Percentiles rank a stretch among this genome's conserved stretches.
Evolutionary conservation across 2,797 vertebrate species (phyloP).

Genomic region (Chelon auratus): DNA sequence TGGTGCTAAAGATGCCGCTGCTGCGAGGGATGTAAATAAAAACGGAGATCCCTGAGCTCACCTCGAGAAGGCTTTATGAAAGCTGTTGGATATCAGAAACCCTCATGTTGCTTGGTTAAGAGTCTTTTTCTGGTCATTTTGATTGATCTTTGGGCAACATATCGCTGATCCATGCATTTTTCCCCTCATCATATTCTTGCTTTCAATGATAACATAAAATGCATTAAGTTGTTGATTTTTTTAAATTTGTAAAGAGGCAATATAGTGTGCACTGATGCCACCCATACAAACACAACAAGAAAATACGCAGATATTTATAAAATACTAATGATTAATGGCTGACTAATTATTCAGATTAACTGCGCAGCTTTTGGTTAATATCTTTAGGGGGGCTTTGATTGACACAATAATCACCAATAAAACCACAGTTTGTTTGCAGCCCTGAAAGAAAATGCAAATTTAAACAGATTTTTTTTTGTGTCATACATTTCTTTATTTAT

Average conservation of each 20-base stretch:
- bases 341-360: too few species aligned
- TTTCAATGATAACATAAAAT: not conserved
- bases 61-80: conserved; percentile 33
- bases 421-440: too few species aligned
- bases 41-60: conserved; percentile 34
- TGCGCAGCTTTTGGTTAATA: too few species aligned
- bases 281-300: too few species aligned
- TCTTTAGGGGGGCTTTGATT: too few species aligned
- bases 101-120: not conserved
- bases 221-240: not conserved
- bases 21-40: conserved; percentile 44
- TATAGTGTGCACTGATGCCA: not conserved
- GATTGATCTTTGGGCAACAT: not conserved
- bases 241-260: not conserved
- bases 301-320: too few species aligned
- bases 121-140: not conserved
- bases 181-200: not conserved
- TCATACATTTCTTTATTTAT: not conserved
- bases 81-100: not conserved
- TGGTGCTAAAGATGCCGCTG: conserved; percentile 32
- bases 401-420: too few species aligned
- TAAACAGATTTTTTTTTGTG: not conserved
- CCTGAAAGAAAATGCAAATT: too few species aligned
- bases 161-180: not conserved
- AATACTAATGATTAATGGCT: too few species aligned